Evolutionary conservation across 2,113 vertebrate genomes (phyloP).

Genomic region (Paralichthys olivaceus): DNA sequence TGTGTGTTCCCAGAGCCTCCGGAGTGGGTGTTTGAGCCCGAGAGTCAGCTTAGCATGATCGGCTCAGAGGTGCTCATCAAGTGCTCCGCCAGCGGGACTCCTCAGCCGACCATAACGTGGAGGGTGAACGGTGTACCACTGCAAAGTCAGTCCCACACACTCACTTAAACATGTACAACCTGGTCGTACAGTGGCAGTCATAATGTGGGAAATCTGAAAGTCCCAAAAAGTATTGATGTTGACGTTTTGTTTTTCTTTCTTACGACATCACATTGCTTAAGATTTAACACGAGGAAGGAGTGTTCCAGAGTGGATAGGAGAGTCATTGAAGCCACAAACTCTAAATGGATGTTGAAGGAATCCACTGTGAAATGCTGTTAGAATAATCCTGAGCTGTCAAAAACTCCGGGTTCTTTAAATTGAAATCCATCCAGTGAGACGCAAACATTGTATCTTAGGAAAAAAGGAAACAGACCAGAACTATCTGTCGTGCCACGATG

Average conservation of each 20-base stretch:
- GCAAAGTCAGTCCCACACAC: slow-evolving; percentile 79
- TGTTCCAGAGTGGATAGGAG: background rate
- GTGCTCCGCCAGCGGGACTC: slow-evolving; percentile 89
- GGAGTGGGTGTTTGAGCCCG: slow-evolving; percentile 86
- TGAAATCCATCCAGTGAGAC: background rate
- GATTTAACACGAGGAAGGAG: background rate
- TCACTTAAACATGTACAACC: background rate
- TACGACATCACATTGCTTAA: background rate
- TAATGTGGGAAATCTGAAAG: background rate
- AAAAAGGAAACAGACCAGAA: background rate
- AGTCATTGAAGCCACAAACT: background rate
- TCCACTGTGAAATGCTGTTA: slow-evolving; percentile 7
- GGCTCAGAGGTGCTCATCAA: slow-evolving; percentile 85
- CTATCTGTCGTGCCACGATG: background rate
- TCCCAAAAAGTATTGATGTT: background rate
- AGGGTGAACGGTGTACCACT: slow-evolving; percentile 87
- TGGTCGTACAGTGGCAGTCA: background rate
- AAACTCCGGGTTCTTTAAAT: background rate
- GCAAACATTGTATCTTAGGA: background rate
- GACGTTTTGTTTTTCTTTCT: background rate
- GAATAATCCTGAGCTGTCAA: slow-evolving; percentile 12
- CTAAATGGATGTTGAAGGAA: slow-evolving; percentile 3
- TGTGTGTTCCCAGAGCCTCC: slow-evolving; percentile 87
- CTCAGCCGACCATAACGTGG: slow-evolving; percentile 87
- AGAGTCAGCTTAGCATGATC: slow-evolving; percentile 86